Base-by-base conservation (phyloP, 1,140 invertebrate species). In the Pomacea maculata region DNA sequence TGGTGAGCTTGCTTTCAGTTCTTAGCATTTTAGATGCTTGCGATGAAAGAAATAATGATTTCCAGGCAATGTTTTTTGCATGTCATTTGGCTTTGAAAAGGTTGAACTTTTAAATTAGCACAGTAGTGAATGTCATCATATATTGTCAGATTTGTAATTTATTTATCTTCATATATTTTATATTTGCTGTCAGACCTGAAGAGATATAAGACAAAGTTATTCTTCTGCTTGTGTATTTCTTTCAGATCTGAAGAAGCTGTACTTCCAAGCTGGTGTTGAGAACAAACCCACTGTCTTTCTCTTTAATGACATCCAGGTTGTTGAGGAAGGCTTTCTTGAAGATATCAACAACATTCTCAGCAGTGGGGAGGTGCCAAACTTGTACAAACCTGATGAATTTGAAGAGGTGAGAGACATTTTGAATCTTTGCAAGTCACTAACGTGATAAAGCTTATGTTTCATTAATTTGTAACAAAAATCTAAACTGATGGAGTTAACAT, bases 251-350 rank as follows among this genome's bases (percentile, higher is more conserved):
- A 97, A 97, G 92, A 93, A 91, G 15, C 89, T 97, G 17, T 97
- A 96, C 88, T 93, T 90, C 29, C 88, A 92, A 73, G 93, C 94
- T 17, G 96, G 96, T 10, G 94, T 96, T 29, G 94, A 95, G 82
- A 93, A 94, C 74, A 95, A 95, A 89, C 92, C 93, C 67, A 95
- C 94, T 0, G 94, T 94, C 54, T 97, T 97, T 91, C 93, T 97
- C 52, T 96, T 97, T 91, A 95, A 94, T 90, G 96, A 96, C 89
- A 95, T 94, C 17, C 96, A 92, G 84, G 88, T 92, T 12, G 89
- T 91, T 14, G 90, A 92, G 78, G 91, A 92, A 78, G 82, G 88
- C 17, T 92, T 92, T 81, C 85, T 92, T 5, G 92, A 92, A 82
- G 91, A 92, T 79, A 88, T 92, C 54, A 92, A 92, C 85, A 92